A percentile compares a stretch with the other conserved stretches of the same genome.
These are phyloP conservation scores for Corbicula japonica DNA, from an alignment of 2,888 invertebrate genomes.

Conservation along the genomic window DNA sequence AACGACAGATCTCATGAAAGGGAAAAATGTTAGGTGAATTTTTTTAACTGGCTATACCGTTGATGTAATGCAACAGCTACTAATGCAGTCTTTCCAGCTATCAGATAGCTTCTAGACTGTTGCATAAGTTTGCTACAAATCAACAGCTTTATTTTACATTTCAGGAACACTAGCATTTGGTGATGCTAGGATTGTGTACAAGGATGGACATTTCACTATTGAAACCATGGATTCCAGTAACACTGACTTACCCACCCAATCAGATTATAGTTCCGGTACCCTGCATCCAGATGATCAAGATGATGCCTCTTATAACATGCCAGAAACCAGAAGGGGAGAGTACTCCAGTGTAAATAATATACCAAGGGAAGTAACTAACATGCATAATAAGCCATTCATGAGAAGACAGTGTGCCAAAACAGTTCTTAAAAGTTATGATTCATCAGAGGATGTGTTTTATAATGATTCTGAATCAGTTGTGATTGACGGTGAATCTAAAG, in stretches of 20 bases:
- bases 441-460: constrained; percentile 48
- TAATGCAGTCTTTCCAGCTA: no score
- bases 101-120: no score
- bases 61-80: no score
- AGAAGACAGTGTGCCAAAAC: constrained; percentile 60
- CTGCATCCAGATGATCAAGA: constrained; percentile 13
- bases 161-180: constrained; percentile 67
- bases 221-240: constrained; percentile 67
- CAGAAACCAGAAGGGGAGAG: constrained; percentile 32
- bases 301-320: constrained; percentile 39
- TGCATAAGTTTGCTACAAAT: no score
- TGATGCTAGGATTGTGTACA: constrained; percentile 69
- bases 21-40: no score
- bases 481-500: constrained; percentile 23
- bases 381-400: constrained; percentile 39
- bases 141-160: constrained; percentile 49
- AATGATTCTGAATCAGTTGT: constrained; percentile 41
- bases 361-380: constrained; percentile 49
- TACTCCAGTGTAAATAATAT: constrained; percentile 26
- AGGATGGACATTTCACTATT: constrained; percentile 73
- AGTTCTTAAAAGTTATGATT: constrained; percentile 45
- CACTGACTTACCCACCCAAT: constrained; percentile 42
- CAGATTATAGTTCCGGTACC: constrained; percentile 18
- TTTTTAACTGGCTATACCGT: no score
- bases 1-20: no score